Evolutionary conservation across 2,888 invertebrate species (phyloP), one percentile per base, ranked within the genome.

Genomic region (Pocota personata): DNA sequence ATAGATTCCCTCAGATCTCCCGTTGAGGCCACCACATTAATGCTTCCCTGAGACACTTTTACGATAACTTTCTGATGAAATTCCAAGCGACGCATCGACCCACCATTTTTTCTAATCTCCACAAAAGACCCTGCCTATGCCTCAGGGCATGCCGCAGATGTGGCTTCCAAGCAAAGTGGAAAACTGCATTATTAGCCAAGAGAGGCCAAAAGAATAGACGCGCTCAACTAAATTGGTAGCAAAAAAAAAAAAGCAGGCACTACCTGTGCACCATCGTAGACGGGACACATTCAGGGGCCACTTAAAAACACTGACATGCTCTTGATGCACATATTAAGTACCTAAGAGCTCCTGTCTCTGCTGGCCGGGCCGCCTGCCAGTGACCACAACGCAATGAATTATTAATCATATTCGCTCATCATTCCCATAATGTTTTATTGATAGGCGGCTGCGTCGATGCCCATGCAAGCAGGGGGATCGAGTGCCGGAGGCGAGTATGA

Each of bases 371-470:
- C 14, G 58, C 73, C 77, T 72, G 77, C 66, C 83, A 55, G 78
- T 77, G 69, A 75, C 76, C 86, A 76, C 82, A 48, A 76, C 82
- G 66, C 75, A 76, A 86, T 86, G 86, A 86, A 86, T 86, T 86
- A 86, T 86, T 86, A 82, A 86, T 86, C 82, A 86, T 86, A 86
- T 86, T 86, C 86, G 77, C 86, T 80, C 88, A 87, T 88, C 86
- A 88, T 89, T 89, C 89, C 89, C 89, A 89, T 89, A 88, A 89
- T 89, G 89, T 89, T 89, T 89, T 89, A 89, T 89, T 89, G 88
- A 89, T 89, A 82, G 86, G 66, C 60, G 43, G 37, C 60, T 69
- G 46, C 55, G 14, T 35, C 52, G 14, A 19, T 21, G 21, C 30
- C 55, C 46, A 50, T 6, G 24, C 35, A 5, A 1, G 37, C 43